A percentile compares a stretch with the other conserved stretches of the same genome.
These are phyloP conservation scores for Ptychodera flava DNA, from an alignment of 35 echinoderm and acorn worm species.

Conservation along the genomic window DNA sequence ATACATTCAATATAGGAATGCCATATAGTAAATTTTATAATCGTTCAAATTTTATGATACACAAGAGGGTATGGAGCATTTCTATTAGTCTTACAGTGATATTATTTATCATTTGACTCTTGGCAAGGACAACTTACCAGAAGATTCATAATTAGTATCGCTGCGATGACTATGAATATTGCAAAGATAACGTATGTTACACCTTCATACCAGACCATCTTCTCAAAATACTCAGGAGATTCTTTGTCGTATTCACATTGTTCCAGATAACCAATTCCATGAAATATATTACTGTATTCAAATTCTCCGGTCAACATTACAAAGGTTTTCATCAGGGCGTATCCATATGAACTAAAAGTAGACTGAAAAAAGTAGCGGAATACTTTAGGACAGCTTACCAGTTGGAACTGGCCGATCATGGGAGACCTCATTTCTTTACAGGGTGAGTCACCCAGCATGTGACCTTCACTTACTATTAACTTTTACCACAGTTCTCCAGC, in stretches of 20 bases:
- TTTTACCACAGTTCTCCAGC: no score
- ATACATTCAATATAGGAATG: not conserved
- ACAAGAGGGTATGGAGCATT: no score
- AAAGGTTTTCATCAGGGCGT: not conserved
- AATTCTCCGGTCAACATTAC: not conserved
- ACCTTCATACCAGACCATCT: not conserved
- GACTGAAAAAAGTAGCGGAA: not conserved
- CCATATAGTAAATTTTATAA: not conserved
- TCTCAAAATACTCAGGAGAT: not conserved
- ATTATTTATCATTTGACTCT: no score
- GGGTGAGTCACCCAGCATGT: not conserved
- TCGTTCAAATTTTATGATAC: not conserved
- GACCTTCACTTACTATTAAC: not conserved
- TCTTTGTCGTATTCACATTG: not conserved
- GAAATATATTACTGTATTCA: not conserved
- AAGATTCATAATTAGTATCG: not conserved
- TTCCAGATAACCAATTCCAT: not conserved
- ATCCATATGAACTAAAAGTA: not conserved
- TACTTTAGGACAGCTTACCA: not conserved
- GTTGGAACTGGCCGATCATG: not conserved
- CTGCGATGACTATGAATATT: not conserved
- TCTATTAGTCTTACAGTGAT: no score
- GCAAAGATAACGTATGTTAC: not conserved
- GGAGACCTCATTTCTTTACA: not conserved
- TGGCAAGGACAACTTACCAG: not conserved